Conservation (phyloP, 2,113 vertebrate species). For the Ranitomeya variabilis region DNA sequence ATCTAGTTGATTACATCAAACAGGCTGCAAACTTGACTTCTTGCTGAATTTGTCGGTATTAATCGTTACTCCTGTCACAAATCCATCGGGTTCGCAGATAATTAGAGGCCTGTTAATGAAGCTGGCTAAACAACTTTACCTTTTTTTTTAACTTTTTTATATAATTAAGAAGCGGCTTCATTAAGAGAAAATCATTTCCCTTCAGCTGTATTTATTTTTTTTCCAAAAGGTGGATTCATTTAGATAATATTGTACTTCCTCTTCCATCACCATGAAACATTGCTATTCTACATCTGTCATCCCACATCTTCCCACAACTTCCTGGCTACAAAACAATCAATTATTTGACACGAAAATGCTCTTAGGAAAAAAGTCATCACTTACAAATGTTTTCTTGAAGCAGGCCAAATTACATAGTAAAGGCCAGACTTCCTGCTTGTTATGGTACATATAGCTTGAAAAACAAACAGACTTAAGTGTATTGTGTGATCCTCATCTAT, state of each 20-base stretch:
- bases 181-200: conserved; percentile 83
- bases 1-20: conserved; percentile 99
- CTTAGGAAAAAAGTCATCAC: conserved; percentile 80
- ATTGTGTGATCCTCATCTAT: conserved; percentile 59
- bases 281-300: conserved; percentile 81
- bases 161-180: conserved; percentile 95
- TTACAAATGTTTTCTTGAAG: conserved; percentile 72
- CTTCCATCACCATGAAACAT: conserved; percentile 80
- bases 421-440: conserved; percentile 68
- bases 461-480: conserved; percentile 69
- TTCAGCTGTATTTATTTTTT: conserved; percentile 73
- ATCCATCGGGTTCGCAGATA: conserved; percentile 99
- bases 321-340: conserved; percentile 84
- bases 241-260: conserved; percentile 82
- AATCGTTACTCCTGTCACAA: conserved; percentile 98
- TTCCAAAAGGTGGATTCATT: conserved; percentile 76
- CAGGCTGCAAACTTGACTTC: conserved; percentile 96
- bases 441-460: conserved; percentile 68
- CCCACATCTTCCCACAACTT: conserved; percentile 81
- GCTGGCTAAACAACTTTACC: conserved; percentile 90
- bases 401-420: conserved; percentile 68
- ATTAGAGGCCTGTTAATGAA: conserved; percentile 98
- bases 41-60: conserved; percentile 99
- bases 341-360: conserved; percentile 83
- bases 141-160: conserved; percentile 76